Evolutionary conservation across 2,888 invertebrate species (phyloP).

Genomic region (Falcaria lacertinaria): DNA sequence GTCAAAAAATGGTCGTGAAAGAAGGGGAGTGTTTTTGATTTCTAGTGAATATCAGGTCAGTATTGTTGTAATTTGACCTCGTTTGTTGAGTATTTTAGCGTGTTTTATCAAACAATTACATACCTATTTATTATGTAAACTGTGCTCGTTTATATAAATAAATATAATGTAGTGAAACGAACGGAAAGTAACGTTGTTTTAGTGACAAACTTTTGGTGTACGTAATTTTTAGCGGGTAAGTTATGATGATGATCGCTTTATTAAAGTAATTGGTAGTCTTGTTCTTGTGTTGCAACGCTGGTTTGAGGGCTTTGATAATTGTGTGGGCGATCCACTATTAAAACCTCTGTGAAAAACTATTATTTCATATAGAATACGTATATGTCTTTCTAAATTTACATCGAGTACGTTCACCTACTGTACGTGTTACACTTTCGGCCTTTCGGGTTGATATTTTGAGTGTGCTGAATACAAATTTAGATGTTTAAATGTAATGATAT

Average conservation of each 20-base stretch:
- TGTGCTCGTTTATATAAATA: neutral
- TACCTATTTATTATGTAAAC: neutral
- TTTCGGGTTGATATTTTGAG: conserved; percentile 26
- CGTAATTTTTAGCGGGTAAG: conserved; percentile 3
- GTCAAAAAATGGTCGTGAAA: conserved; percentile 22
- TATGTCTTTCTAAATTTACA: conserved; percentile 40
- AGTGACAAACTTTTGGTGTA: neutral
- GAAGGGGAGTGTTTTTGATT: conserved; percentile 36
- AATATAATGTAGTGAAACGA: neutral
- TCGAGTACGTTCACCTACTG: conserved; percentile 41
- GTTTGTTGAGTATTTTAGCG: conserved; percentile 3
- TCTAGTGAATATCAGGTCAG: conserved; percentile 32
- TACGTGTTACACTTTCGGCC: conserved; percentile 39
- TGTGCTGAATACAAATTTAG: conserved; percentile 37
- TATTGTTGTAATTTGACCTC: conserved; percentile 11
- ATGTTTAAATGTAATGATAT: conserved; percentile 15
- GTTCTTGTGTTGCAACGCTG: neutral
- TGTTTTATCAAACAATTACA: conserved; percentile 4
- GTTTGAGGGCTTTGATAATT: neutral
- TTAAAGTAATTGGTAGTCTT: neutral
- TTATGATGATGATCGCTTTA: conserved; percentile 1
- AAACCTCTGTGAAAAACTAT: conserved; percentile 10
- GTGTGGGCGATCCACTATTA: neutral
- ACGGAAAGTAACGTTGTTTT: neutral
- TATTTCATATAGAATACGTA: conserved; percentile 3